Conservation (phyloP, 1,140 invertebrate genomes). For the Leptinotarsa defecta region DNA sequence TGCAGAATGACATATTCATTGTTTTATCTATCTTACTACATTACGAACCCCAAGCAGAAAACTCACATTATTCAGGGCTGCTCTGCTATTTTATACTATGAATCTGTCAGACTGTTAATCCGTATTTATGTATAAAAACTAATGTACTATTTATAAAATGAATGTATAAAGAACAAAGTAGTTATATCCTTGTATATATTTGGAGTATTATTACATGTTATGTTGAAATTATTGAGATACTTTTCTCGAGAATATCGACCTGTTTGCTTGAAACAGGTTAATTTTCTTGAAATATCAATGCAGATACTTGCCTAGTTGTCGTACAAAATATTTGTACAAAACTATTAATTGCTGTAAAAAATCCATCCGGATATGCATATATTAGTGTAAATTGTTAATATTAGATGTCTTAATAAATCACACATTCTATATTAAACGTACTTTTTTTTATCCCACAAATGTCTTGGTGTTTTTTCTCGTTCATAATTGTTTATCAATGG, state of each 20-base stretch:
- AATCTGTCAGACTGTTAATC: conserved; percentile 4
- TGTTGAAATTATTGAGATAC: conserved; percentile 13
- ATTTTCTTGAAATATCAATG: conserved; percentile 1
- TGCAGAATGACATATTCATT: conserved; percentile 5
- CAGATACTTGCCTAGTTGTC: conserved; percentile 25
- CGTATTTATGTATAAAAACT: neutral
- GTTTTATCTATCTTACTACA: neutral
- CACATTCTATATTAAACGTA: neutral
- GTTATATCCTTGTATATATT: conserved; percentile 28
- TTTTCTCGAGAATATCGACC: neutral
- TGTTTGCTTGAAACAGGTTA: neutral
- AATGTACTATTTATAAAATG: conserved; percentile 30
- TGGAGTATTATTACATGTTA: conserved; percentile 20
- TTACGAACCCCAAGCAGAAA: no score
- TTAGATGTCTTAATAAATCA: conserved; percentile 48
- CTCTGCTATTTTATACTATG: neutral
- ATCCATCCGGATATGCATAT: conserved; percentile 46
- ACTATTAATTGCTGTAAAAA: conserved; percentile 44
- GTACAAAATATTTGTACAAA: conserved; percentile 42
- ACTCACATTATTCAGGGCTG: no score
- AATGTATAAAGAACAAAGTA: conserved; percentile 29
- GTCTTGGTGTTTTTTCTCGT: no score
- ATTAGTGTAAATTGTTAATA: conserved; percentile 53
- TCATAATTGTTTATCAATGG: no score
- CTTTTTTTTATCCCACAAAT: no score